Conservation (phyloP, 1,140 invertebrate species). For the Magallana gigas region DNA sequence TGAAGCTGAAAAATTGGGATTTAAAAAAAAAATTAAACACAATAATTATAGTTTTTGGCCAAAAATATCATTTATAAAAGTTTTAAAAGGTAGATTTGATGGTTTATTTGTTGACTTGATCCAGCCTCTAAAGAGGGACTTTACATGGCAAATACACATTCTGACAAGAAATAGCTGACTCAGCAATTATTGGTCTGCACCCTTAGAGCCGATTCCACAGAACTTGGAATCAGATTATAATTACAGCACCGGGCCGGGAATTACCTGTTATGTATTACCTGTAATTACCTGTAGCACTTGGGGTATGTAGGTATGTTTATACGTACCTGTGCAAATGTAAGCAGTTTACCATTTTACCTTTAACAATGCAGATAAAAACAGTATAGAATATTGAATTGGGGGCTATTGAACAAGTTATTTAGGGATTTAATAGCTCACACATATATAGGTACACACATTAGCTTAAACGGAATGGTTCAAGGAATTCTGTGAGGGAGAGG, state of each 20-base stretch:
- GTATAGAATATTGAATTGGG: not conserved
- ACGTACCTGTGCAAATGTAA: conserved; percentile 1
- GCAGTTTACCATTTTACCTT: not conserved
- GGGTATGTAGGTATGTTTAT: not conserved
- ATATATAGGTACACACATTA: not conserved
- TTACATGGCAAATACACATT: no score
- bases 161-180: no score
- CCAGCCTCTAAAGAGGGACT: no score
- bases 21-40: no score
- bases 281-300: not conserved
- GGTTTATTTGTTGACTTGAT: no score
- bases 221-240: no score
- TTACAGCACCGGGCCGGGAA: not conserved
- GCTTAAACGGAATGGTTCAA: not conserved
- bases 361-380: not conserved
- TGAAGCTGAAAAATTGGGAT: no score
- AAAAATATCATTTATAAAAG: no score
- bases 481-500: not conserved
- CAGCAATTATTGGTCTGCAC: no score
- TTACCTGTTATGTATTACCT: not conserved
- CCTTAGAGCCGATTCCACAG: no score
- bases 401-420: conserved; percentile 12
- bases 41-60: no score
- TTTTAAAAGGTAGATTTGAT: no score
- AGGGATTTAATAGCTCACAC: not conserved